Percentiles rank a stretch among this genome's conserved stretches.
These are phyloP conservation scores for Drosophila tropicalis DNA, from an alignment of 1,140 invertebrate species.

Conservation along the genomic window DNA sequence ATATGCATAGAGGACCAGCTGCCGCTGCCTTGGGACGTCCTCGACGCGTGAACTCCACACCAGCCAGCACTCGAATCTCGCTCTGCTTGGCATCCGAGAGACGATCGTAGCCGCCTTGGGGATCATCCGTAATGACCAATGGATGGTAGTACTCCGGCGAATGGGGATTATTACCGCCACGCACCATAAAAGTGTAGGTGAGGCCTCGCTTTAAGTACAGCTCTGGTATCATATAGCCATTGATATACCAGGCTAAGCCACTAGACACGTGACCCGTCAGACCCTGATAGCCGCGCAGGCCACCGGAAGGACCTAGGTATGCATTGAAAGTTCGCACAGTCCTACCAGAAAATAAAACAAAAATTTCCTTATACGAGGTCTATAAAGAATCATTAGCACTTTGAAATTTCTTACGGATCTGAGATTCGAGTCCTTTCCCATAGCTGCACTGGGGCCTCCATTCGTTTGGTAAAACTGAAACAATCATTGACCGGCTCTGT, in stretches of 20 bases:
- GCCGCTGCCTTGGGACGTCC: constrained; percentile 90
- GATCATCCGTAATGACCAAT: constrained; percentile 94
- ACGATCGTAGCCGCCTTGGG: constrained; percentile 91
- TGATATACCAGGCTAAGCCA: constrained; percentile 85
- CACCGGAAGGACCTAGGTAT: constrained; percentile 92
- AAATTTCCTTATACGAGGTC: no score
- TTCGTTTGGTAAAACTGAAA: constrained; percentile 87
- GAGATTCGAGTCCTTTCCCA: constrained; percentile 92
- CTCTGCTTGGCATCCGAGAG: constrained; percentile 89
- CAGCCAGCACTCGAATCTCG: constrained; percentile 91
- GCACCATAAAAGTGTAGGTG: constrained; percentile 92
- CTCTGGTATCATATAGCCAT: constrained; percentile 93
- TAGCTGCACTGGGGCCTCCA: constrained; percentile 84
- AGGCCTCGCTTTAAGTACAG: constrained; percentile 93
- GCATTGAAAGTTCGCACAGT: constrained; percentile 90
- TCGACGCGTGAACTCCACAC: constrained; percentile 92
- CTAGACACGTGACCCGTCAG: constrained; percentile 86
- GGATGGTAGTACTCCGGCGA: constrained; percentile 95
- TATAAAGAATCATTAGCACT: background rate
- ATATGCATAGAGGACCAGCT: constrained; percentile 91
- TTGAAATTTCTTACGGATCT: constrained; percentile 85
- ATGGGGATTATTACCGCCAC: constrained; percentile 95
- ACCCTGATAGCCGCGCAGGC: constrained; percentile 89
- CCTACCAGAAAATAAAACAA: constrained; percentile 6
- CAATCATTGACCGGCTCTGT: constrained; percentile 88